These are phyloP conservation scores for Pelobates fuscus DNA, from an alignment of 2,113 vertebrate genomes.

Conservation along the genomic window DNA sequence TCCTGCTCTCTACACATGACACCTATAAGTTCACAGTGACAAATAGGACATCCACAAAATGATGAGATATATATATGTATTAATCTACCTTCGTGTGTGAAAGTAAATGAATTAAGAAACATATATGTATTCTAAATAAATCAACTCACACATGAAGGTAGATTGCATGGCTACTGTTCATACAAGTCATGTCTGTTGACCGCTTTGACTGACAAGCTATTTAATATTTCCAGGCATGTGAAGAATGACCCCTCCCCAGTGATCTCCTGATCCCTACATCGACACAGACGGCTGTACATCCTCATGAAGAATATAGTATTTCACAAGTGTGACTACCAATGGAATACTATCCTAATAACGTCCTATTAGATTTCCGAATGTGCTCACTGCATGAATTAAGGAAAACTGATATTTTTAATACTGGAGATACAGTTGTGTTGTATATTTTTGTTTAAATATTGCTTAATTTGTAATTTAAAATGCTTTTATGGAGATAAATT, in stretches of 20 bases:
- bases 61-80: too few species aligned
- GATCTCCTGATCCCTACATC: not conserved
- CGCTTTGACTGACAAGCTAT: not conserved
- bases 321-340: constrained; percentile 13
- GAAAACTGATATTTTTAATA: constrained; percentile 34
- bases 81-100: too few species aligned
- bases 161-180: not conserved
- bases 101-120: too few species aligned
- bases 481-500: constrained; percentile 82
- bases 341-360: constrained; percentile 3
- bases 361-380: constrained; percentile 3
- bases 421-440: constrained; percentile 52
- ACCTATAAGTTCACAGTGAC: too few species aligned
- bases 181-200: not conserved
- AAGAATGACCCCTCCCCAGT: constrained; percentile 11
- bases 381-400: constrained; percentile 25
- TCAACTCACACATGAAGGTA: not conserved
- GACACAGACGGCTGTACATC: not conserved
- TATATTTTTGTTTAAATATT: constrained; percentile 69
- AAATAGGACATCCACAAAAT: too few species aligned
- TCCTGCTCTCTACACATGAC: too few species aligned
- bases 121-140: not conserved
- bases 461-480: constrained; percentile 83
- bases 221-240: constrained; percentile 33
- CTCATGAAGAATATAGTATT: constrained; percentile 27